phyloP scores from a whole-genome alignment of 2,797 vertebrate species.

The Coracias cyanogaster region DNA sequence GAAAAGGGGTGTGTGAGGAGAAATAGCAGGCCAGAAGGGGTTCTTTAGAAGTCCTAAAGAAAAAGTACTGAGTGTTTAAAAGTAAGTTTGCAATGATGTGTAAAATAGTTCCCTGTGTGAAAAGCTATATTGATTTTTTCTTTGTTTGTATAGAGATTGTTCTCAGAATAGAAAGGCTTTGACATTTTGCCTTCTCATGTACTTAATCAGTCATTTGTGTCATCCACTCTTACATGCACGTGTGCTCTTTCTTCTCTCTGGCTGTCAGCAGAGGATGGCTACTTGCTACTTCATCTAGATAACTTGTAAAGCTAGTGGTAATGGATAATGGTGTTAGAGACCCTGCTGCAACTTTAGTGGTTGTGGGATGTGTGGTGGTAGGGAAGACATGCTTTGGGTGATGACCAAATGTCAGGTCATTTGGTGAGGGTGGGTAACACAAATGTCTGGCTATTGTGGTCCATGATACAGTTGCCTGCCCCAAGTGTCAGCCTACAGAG shows the following conservation, averaged over 20 bases:
- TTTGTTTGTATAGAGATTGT: conserved; percentile 38
- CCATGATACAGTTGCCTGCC: neutral
- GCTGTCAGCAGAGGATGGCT: neutral
- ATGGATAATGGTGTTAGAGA: neutral
- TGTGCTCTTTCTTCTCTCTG: neutral
- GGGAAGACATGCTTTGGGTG: neutral
- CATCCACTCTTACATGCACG: neutral
- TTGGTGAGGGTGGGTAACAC: neutral
- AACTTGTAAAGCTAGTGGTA: neutral
- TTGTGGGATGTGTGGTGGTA: neutral
- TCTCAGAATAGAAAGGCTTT: conserved; percentile 35
- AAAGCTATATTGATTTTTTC: conserved; percentile 45
- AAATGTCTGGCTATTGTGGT: neutral
- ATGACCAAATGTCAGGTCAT: too few relatives aligned
- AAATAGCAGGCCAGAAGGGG: neutral
- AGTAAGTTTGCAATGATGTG: neutral
- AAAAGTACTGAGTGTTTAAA: neutral
- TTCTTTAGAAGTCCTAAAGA: neutral
- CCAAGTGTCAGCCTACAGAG: neutral
- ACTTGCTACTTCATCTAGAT: neutral
- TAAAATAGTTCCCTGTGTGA: conserved; percentile 21
- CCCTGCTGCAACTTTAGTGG: neutral
- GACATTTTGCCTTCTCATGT: conserved; percentile 39
- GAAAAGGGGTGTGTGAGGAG: neutral
- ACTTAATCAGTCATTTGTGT: conserved; percentile 29